A percentile compares a stretch with the other conserved stretches of the same genome.
Conservation (phyloP, 2,888 invertebrate species). For the Xanthia icteritia region DNA sequence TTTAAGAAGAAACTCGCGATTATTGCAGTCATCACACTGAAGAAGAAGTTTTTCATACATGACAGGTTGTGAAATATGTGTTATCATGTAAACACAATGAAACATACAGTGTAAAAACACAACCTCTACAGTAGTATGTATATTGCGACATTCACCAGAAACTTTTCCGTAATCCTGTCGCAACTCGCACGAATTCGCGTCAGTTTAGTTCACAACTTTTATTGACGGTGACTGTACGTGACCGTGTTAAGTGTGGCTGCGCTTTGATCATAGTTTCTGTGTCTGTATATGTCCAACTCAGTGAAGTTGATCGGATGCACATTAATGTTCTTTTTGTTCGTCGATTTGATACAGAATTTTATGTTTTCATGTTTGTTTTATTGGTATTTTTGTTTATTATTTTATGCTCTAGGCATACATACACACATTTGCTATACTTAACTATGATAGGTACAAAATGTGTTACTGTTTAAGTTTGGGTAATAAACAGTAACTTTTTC, state of each 20-base stretch:
- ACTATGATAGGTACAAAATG: background rate
- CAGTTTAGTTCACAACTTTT: constrained; percentile 32
- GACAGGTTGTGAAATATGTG: background rate
- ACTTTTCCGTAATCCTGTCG: constrained; percentile 13
- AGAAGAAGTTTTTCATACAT: background rate
- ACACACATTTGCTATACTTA: background rate
- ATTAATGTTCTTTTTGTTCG: constrained; percentile 5
- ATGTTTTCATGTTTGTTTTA: background rate
- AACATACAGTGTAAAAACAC: background rate
- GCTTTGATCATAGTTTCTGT: constrained; percentile 16
- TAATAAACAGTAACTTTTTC: background rate
- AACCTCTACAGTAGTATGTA: background rate
- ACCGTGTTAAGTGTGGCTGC: constrained; percentile 5
- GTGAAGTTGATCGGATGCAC: constrained; percentile 1
- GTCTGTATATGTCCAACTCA: constrained; percentile 17
- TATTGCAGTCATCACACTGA: background rate
- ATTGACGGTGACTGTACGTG: constrained; percentile 39
- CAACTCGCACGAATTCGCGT: background rate
- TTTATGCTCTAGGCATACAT: background rate
- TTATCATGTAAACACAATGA: background rate
- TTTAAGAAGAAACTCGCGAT: background rate
- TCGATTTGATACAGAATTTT: background rate
- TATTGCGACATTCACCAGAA: background rate
- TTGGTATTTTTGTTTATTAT: background rate
- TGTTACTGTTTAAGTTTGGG: background rate